These are phyloP conservation scores for Taenaris catops DNA, from an alignment of 2,888 invertebrate species.

Conservation along the genomic window DNA sequence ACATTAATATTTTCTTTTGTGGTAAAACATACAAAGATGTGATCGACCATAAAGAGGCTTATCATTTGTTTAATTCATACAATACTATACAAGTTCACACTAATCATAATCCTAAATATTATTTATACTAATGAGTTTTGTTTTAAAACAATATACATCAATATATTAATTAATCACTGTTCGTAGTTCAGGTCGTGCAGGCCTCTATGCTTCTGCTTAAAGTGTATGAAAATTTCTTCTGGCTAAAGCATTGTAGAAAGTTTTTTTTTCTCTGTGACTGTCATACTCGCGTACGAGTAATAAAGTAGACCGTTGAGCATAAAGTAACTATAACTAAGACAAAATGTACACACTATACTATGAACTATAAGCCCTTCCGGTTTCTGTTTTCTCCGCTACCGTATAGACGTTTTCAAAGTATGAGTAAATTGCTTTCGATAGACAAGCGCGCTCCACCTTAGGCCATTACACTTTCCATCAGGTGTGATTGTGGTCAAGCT, in stretches of 20 bases:
- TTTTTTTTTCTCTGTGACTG: conserved; percentile 3
- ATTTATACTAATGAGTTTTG: not conserved
- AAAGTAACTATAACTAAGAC: too few relatives aligned
- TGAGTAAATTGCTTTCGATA: too few relatives aligned
- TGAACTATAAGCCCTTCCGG: too few relatives aligned
- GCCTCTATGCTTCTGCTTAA: conserved; percentile 23
- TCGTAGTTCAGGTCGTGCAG: conserved; percentile 12
- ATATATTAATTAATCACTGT: conserved; percentile 3
- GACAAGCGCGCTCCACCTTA: too few relatives aligned
- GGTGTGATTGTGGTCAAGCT: too few relatives aligned
- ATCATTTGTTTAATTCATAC: conserved; percentile 10
- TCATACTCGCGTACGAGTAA: too few relatives aligned
- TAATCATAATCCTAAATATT: too few relatives aligned
- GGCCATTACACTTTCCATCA: too few relatives aligned
- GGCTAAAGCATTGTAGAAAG: conserved; percentile 24
- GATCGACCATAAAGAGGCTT: conserved; percentile 6
- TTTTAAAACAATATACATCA: not conserved
- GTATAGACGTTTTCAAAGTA: too few relatives aligned
- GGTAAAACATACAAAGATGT: conserved; percentile 10
- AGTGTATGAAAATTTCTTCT: conserved; percentile 20
- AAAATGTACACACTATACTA: too few relatives aligned
- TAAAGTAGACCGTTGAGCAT: too few relatives aligned
- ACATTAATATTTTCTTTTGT: conserved; percentile 17
- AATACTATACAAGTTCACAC: conserved; percentile 3
- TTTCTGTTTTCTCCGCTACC: not conserved